These are phyloP conservation scores for Crotalus tigris DNA, from an alignment of 2,113 vertebrate genomes.

Conservation along the genomic window DNA sequence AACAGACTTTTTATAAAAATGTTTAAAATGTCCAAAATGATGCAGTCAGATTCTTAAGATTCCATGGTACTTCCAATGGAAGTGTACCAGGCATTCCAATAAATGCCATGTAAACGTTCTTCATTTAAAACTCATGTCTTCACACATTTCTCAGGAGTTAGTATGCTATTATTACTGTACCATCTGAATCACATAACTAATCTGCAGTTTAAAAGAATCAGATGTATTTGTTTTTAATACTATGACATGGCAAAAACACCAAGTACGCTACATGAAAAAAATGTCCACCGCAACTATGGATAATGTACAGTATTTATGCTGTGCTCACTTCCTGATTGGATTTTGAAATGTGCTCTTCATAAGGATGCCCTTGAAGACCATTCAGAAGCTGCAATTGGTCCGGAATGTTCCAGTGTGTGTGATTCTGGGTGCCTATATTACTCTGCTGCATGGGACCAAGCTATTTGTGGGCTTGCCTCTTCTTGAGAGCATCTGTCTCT, in stretches of 20 bases:
- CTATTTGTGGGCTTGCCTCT: not conserved
- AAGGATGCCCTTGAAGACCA: not conserved
- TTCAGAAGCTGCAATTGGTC: not conserved
- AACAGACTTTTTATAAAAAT: constrained; percentile 26
- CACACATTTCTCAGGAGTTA: constrained; percentile 13
- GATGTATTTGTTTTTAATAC: not conserved
- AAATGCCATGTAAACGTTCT: constrained; percentile 16
- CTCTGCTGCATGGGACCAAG: not conserved
- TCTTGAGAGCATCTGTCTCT: not conserved
- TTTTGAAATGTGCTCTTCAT: not conserved
- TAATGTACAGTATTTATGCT: not conserved
- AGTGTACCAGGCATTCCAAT: not conserved
- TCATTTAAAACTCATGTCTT: not conserved
- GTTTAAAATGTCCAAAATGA: constrained; percentile 44
- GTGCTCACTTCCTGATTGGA: not conserved
- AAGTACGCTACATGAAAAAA: not conserved
- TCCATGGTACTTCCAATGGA: not conserved
- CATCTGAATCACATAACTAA: not conserved
- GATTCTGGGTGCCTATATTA: not conserved
- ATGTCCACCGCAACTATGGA: not conserved
- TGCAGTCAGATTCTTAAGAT: constrained; percentile 48
- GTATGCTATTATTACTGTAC: not conserved
- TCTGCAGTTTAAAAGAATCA: not conserved
- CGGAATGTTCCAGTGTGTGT: not conserved
- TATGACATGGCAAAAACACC: not conserved